Evolutionary conservation across 2,888 invertebrate genomes (phyloP).

Genomic region (Amphipyra berbera): DNA sequence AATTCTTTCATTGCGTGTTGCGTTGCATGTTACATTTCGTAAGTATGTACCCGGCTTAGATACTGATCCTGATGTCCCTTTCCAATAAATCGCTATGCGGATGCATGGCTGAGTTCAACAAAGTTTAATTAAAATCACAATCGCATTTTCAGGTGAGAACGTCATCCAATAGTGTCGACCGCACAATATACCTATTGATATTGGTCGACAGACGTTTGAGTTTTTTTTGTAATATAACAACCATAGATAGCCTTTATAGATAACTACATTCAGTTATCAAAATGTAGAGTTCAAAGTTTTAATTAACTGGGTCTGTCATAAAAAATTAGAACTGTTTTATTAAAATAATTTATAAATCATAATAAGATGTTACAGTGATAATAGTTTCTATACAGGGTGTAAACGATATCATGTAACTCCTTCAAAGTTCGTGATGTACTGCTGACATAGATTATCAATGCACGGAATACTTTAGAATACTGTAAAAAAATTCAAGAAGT

Average conservation of each 20-base stretch:
- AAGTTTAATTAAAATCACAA: too few relatives aligned
- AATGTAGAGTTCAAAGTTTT: constrained; percentile 7
- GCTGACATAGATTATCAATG: too few relatives aligned
- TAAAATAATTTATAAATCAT: neutral
- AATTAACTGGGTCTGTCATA: neutral
- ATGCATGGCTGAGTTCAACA: neutral
- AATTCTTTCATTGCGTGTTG: too few relatives aligned
- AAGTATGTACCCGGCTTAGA: too few relatives aligned
- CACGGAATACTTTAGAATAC: too few relatives aligned
- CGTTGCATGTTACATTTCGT: too few relatives aligned
- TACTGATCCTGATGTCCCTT: neutral
- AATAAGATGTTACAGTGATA: neutral
- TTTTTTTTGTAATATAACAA: neutral
- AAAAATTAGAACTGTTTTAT: neutral
- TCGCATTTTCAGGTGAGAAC: neutral
- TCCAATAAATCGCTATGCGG: neutral
- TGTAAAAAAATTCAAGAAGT: too few relatives aligned
- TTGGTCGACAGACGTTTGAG: neutral
- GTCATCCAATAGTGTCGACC: neutral
- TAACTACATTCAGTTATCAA: constrained; percentile 7
- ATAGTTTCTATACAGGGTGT: neutral
- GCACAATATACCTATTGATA: neutral
- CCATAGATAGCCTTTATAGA: constrained; percentile 2
- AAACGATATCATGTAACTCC: too few relatives aligned
- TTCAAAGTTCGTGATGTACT: too few relatives aligned